Evolutionary conservation across 2,888 invertebrate species (phyloP), one percentile per base, ranked within the genome.

Genomic region (Cantharis rustica): DNA sequence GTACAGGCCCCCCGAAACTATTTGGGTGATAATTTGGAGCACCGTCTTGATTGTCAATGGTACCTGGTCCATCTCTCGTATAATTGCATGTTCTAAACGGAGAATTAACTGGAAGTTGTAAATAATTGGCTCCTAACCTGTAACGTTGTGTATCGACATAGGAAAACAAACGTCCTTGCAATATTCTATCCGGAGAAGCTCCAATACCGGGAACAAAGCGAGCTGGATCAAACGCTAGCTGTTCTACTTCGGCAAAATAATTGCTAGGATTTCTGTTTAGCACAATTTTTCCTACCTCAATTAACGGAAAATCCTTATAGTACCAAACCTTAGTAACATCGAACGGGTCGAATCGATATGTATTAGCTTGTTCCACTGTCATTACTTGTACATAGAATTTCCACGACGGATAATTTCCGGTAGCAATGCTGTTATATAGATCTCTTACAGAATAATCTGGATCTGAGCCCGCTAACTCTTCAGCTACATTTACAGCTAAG

Each of bases 21-120:
- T 99, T 99, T 0, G 99, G 99, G 90, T 93, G 97, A 87, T 99
- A 99, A 89, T 98, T 98, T 3, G 98, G 98, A 2, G 95, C 94
- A n/a, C 95, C 96, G 3, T 93, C 93, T 88, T 97, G 97, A 87
- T 96, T 97, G 81, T 92, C 92, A 62, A 93, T 90, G 27, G 91
- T 90, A 90, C 93, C 93, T 2, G 92, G 91, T 0, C 98, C 98
- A 87, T 98, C 98, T 61, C 98, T 92, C 87, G 96, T 96, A 86
- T 95, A 98, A 88, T 97, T 96, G 61, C 89, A 88, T 2, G 92
- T 90, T 77, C 92, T 89, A 89, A 92, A 97, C 0, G 98, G 97
- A 85, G 97, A 96, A 89, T 99, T 99, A 13, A 99, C 97, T 0
- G 98, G 96, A 61, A 99, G 91, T 87, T 98, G 98, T 80, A 94